A percentile compares a stretch with the other conserved stretches of the same genome.
Conservation (phyloP, 2,888 invertebrate genomes). For the Cryptus armator region DNA sequence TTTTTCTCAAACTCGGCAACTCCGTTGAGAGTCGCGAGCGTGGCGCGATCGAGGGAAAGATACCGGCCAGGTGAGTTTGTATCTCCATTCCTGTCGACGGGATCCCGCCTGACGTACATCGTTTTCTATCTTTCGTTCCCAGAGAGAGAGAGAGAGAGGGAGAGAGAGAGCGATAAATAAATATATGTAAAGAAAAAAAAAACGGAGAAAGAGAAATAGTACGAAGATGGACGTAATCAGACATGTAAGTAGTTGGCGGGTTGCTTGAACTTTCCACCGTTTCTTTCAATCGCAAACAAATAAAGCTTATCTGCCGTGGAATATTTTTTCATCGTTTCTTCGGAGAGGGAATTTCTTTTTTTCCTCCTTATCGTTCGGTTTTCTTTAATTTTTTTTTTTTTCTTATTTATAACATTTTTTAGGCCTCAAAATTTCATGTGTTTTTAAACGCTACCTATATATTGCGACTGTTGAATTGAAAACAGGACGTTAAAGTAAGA, state of each 20-base stretch:
- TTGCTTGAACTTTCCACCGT: conserved; percentile 18
- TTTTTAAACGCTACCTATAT: no score
- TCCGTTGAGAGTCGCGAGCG: neutral
- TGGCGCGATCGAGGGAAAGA: conserved; percentile 34
- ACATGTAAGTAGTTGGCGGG: conserved; percentile 16
- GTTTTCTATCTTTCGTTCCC: conserved; percentile 24
- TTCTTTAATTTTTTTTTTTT: neutral
- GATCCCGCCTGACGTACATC: conserved; percentile 26
- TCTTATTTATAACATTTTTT: no score
- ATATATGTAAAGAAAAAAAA: conserved; percentile 33
- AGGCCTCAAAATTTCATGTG: no score
- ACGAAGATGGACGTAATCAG: conserved; percentile 19
- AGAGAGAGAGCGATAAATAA: neutral
- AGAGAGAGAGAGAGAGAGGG: conserved; percentile 1
- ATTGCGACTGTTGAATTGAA: no score
- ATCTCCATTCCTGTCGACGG: conserved; percentile 57
- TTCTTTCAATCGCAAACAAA: conserved; percentile 24
- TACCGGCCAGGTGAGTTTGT: conserved; percentile 54
- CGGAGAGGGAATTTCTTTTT: neutral
- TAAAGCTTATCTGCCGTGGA: neutral
- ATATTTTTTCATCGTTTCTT: neutral
- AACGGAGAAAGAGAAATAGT: conserved; percentile 1
- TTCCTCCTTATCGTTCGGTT: neutral
- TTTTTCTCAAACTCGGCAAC: neutral
- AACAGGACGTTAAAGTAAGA: no score